Conservation (phyloP, 2,888 invertebrate species). For the Thymelicus acteon region DNA sequence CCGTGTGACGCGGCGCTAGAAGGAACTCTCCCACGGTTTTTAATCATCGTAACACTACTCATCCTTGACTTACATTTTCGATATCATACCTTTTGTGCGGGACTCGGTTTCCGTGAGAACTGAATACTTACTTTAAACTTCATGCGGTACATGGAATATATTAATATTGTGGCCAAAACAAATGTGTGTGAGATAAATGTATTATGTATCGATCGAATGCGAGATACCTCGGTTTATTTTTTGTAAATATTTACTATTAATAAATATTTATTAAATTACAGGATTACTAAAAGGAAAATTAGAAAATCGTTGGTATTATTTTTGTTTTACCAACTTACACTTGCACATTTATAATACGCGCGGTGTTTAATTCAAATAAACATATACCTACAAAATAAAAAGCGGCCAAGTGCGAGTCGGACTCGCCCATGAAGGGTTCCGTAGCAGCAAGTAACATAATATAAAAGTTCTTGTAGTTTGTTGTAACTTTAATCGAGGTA, state of each 20-base stretch:
- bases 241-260: background rate
- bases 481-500: no score
- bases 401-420: no score
- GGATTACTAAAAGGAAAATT: no score
- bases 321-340: no score
- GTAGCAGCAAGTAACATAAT: no score
- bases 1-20: constrained; percentile 49
- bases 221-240: background rate
- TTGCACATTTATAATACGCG: no score
- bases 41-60: constrained; percentile 68
- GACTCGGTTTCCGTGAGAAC: constrained; percentile 78
- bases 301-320: background rate
- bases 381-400: no score
- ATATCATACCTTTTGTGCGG: constrained; percentile 79
- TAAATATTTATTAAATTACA: no score
- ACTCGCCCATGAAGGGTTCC: no score
- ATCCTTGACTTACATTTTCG: constrained; percentile 81
- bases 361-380: no score
- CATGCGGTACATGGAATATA: constrained; percentile 58
- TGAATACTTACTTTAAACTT: constrained; percentile 65
- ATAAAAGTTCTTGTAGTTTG: no score
- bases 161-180: constrained; percentile 52
- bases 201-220: constrained; percentile 1
- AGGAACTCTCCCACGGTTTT: constrained; percentile 74
- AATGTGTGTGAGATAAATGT: background rate